Evolutionary conservation across 1,140 invertebrate genomes (phyloP).

Genomic region (Diachasma alloeum): DNA sequence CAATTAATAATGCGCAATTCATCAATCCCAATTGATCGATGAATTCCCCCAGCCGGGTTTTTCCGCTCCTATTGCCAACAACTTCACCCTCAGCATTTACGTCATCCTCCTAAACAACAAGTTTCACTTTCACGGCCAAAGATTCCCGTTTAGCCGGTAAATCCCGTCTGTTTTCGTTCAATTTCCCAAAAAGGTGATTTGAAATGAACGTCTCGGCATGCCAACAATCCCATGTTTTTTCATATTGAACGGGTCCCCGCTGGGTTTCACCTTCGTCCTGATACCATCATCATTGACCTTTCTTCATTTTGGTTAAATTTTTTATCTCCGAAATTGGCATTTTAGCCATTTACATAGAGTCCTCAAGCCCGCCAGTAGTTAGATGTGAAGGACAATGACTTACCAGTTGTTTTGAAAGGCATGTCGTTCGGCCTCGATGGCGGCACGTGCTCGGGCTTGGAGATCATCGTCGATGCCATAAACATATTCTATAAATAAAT

Average conservation of each 20-base stretch:
- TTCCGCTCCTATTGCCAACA: background rate
- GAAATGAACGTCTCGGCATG: background rate
- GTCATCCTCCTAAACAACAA: slow-evolving; percentile 28
- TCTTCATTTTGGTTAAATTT: background rate
- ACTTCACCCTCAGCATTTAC: slow-evolving; percentile 11
- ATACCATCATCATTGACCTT: background rate
- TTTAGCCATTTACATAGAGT: background rate
- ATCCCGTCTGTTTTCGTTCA: background rate
- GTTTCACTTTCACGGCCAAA: slow-evolving; percentile 49
- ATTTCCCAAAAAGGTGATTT: background rate
- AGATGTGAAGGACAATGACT: slow-evolving; percentile 29
- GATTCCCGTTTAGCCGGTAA: slow-evolving; percentile 27
- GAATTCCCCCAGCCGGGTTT: too few relatives aligned
- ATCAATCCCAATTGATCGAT: background rate
- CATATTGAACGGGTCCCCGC: background rate
- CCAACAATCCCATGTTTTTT: background rate
- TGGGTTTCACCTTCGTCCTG: background rate
- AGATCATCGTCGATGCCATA: slow-evolving; percentile 61
- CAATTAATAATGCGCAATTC: too few relatives aligned
- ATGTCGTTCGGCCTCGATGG: slow-evolving; percentile 59
- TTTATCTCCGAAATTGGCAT: background rate
- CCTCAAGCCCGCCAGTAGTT: background rate
- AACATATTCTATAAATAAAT: slow-evolving; percentile 53
- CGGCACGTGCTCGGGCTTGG: slow-evolving; percentile 59
- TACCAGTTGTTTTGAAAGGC: slow-evolving; percentile 52